Evolutionary conservation across 2,113 vertebrate genomes (phyloP).

Genomic region (Pseudopipra pipra): DNA sequence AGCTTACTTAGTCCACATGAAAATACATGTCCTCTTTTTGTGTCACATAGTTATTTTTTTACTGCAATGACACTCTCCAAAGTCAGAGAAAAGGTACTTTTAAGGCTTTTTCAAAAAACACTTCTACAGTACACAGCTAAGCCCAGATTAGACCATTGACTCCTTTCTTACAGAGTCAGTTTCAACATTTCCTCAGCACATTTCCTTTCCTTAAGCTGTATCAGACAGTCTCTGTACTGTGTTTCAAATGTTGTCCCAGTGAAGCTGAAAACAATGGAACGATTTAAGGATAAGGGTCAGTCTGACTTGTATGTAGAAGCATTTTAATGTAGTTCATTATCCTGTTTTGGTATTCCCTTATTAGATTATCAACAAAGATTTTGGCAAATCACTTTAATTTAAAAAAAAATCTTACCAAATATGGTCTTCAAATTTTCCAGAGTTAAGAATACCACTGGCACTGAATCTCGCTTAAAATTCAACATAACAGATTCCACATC

Average conservation of each 20-base stretch:
- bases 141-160: neutral
- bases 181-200: neutral
- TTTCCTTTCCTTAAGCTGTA: neutral
- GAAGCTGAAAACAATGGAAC: neutral
- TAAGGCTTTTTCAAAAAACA: neutral
- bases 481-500: neutral
- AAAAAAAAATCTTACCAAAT: neutral
- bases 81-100: neutral
- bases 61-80: neutral
- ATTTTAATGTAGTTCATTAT: neutral
- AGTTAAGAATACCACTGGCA: neutral
- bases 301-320: neutral
- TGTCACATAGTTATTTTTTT: neutral
- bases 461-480: neutral
- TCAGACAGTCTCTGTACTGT: neutral
- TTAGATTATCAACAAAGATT: neutral
- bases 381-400: neutral
- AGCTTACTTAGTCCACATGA: neutral
- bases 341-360: neutral
- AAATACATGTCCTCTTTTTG: neutral
- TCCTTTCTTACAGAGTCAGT: neutral
- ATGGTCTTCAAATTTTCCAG: neutral
- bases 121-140: neutral
- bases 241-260: neutral
- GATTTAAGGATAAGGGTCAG: neutral